Percentiles rank a stretch among this genome's conserved stretches.
Conservation (phyloP, 2,888 invertebrate genomes). For the Nephrotoma guestfalica region DNA sequence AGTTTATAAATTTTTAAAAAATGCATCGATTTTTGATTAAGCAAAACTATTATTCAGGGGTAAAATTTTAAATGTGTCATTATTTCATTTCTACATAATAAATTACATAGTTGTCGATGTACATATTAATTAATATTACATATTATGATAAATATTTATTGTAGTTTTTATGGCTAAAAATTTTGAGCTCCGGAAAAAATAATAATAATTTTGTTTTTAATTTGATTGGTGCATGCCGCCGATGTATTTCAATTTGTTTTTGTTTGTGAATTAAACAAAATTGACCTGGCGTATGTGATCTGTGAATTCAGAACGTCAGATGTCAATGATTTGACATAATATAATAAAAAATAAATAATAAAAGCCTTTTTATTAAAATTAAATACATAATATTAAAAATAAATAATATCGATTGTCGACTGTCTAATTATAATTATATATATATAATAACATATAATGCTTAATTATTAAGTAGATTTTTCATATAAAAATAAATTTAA, state of each 20-base stretch:
- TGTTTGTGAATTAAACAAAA: not conserved
- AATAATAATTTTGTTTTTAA: not conserved
- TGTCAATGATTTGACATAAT: not conserved
- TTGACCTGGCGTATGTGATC: not conserved
- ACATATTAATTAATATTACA: not conserved
- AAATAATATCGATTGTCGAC: conserved; percentile 2
- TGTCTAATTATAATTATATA: conserved; percentile 1
- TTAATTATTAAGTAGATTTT: conserved; percentile 3
- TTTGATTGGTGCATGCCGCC: not conserved
- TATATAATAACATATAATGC: not conserved
- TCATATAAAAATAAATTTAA: not conserved
- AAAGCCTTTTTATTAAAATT: conserved; percentile 1
- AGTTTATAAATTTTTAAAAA: not conserved
- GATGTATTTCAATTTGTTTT: not conserved
- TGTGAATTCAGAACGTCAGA: not conserved
- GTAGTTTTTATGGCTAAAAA: not conserved
- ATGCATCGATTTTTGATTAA: not conserved
- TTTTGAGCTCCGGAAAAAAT: not conserved
- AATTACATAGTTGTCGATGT: not conserved
- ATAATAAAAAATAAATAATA: not conserved
- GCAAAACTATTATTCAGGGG: not conserved
- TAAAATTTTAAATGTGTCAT: not conserved
- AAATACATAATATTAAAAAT: not conserved
- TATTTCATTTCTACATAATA: not conserved
- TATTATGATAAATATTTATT: not conserved